Conservation (phyloP, 2,113 vertebrate genomes). For the Ciconia maguari region DNA sequence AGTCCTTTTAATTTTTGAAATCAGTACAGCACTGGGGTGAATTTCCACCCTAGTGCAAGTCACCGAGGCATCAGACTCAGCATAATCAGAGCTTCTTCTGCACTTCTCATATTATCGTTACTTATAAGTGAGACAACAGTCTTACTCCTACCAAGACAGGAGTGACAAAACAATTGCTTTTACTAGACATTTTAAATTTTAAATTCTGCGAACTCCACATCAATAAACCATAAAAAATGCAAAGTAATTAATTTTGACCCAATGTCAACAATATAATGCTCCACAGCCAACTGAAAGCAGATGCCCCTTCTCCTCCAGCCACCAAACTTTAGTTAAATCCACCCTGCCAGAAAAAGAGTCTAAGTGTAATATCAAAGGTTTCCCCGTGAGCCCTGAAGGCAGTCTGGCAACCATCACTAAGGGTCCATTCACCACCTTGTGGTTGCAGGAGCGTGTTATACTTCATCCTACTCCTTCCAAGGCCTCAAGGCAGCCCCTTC, state of each 20-base stretch:
- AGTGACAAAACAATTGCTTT: background rate
- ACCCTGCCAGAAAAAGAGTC: background rate
- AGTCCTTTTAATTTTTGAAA: background rate
- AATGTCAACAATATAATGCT: background rate
- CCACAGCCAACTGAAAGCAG: background rate
- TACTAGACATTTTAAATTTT: background rate
- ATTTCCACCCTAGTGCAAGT: background rate
- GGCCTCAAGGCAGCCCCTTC: background rate
- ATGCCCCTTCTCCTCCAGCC: background rate
- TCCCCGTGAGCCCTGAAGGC: background rate
- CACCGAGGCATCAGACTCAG: background rate
- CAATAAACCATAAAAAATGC: background rate
- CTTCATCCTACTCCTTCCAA: background rate
- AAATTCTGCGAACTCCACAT: background rate
- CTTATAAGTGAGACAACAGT: background rate
- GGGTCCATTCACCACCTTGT: background rate
- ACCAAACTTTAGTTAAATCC: conserved; percentile 1
- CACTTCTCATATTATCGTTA: background rate
- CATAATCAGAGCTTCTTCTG: background rate
- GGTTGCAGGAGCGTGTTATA: background rate
- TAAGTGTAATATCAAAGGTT: conserved; percentile 40
- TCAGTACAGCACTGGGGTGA: background rate
- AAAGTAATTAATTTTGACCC: background rate
- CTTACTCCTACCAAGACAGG: background rate
- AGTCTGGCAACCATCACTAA: conserved; percentile 48